A percentile compares a stretch with the other conserved stretches of the same genome.
Conservation (phyloP, 1,140 invertebrate species). For the Ptiloglossa arizonensis region DNA sequence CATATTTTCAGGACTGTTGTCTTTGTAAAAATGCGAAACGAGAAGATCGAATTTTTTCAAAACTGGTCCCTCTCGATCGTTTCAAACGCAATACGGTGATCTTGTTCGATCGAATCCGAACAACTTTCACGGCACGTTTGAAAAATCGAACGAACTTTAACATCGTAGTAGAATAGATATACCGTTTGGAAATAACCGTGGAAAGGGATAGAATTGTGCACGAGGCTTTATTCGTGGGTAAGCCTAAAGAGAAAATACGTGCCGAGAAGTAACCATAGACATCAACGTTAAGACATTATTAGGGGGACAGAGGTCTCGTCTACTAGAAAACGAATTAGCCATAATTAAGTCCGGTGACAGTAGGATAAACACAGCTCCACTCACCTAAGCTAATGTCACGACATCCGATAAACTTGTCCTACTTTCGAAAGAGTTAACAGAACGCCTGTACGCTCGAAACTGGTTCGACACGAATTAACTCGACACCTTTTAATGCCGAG, state of each 20-base stretch:
- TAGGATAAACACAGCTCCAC: conserved; percentile 11
- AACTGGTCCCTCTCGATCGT: too few species aligned
- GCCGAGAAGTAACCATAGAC: neutral
- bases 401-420: conserved; percentile 69
- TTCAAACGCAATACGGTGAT: too few species aligned
- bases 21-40: too few species aligned
- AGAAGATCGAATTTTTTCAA: too few species aligned
- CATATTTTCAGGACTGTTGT: too few species aligned
- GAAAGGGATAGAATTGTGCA: too few species aligned
- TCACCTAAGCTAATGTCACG: conserved; percentile 1
- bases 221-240: too few species aligned
- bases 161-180: too few species aligned
- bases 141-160: too few species aligned
- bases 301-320: neutral
- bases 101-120: too few species aligned
- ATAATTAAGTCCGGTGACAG: conserved; percentile 22
- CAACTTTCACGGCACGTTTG: too few species aligned
- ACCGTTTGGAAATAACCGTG: too few species aligned
- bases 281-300: neutral
- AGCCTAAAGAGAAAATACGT: neutral
- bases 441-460: conserved; percentile 27
- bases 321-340: conserved; percentile 15
- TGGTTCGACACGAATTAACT: conserved; percentile 24
- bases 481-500: conserved; percentile 25
- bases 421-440: conserved; percentile 59